Conservation (phyloP, 92 coral and sea anemone genomes). For the Umimayanthus kanabou region DNA sequence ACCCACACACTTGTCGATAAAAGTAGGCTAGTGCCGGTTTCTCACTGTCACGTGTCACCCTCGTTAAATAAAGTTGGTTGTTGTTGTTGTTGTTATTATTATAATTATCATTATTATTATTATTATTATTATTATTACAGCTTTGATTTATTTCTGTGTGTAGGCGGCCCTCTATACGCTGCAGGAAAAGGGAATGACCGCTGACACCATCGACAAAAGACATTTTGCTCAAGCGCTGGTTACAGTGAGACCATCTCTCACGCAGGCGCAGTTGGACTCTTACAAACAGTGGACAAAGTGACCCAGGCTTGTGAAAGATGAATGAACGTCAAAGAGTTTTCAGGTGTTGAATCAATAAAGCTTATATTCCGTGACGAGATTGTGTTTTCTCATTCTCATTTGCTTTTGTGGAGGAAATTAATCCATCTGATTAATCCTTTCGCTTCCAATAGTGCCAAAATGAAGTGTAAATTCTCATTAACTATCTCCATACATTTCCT, state of each 20-base stretch:
- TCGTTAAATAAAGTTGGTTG: no score
- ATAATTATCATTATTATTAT: no score
- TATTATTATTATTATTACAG: no score
- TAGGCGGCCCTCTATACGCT: conserved; percentile 89
- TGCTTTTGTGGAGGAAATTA: no score
- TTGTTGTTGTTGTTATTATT: no score
- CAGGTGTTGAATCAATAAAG: background rate
- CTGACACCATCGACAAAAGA: conserved; percentile 67
- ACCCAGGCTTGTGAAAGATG: background rate
- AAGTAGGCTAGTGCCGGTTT: no score
- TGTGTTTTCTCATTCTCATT: background rate
- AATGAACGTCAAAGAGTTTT: background rate
- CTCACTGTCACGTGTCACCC: no score
- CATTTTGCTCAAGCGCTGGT: conserved; percentile 82
- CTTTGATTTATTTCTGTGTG: conserved; percentile 15
- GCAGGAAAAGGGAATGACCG: conserved; percentile 81
- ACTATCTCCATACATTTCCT: no score
- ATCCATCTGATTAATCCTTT: no score
- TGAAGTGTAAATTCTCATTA: no score
- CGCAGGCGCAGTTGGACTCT: conserved; percentile 58
- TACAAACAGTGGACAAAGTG: conserved; percentile 49
- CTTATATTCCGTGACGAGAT: background rate
- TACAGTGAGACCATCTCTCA: conserved; percentile 78
- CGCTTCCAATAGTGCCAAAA: no score
- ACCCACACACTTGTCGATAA: no score